Percentiles rank a stretch among this genome's conserved stretches.
These are phyloP conservation scores for Eurytoma adleriae DNA, from an alignment of 2,888 invertebrate species.

Conservation along the genomic window DNA sequence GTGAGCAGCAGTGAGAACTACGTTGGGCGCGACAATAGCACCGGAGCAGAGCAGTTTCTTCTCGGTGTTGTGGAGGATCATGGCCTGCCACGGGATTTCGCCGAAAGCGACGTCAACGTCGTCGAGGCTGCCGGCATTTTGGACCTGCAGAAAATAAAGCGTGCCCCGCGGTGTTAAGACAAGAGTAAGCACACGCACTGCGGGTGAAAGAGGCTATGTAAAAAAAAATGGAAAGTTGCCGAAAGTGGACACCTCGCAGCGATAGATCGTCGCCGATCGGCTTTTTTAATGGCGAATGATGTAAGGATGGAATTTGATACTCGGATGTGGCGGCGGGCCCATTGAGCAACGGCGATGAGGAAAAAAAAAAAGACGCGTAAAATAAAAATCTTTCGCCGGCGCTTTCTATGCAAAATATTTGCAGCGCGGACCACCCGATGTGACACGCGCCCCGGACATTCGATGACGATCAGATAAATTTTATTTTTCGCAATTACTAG, in stretches of 20 bases:
- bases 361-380: neutral
- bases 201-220: constrained; percentile 1
- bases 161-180: constrained; percentile 12
- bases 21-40: constrained; percentile 85
- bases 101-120: constrained; percentile 83
- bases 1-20: constrained; percentile 87
- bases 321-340: neutral
- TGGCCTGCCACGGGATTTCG: constrained; percentile 92
- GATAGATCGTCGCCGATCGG: constrained; percentile 28
- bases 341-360: no score
- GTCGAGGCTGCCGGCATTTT: constrained; percentile 62
- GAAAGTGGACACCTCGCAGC: constrained; percentile 43
- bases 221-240: constrained; percentile 44
- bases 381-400: constrained; percentile 25
- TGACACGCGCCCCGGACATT: neutral
- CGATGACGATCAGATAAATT: neutral
- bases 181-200: constrained; percentile 7
- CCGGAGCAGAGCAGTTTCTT: constrained; percentile 87
- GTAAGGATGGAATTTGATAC: constrained; percentile 48
- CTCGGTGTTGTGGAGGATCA: constrained; percentile 85
- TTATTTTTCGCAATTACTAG: constrained; percentile 32
- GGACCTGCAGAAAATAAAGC: constrained; percentile 61
- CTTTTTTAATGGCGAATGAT: constrained; percentile 23
- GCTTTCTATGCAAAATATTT: constrained; percentile 48
- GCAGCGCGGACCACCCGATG: constrained; percentile 9